Percentiles rank a stretch among this genome's conserved stretches.
Evolutionary conservation across 1,140 invertebrate genomes (phyloP).

Genomic region (Drosophila kanapiae): DNA sequence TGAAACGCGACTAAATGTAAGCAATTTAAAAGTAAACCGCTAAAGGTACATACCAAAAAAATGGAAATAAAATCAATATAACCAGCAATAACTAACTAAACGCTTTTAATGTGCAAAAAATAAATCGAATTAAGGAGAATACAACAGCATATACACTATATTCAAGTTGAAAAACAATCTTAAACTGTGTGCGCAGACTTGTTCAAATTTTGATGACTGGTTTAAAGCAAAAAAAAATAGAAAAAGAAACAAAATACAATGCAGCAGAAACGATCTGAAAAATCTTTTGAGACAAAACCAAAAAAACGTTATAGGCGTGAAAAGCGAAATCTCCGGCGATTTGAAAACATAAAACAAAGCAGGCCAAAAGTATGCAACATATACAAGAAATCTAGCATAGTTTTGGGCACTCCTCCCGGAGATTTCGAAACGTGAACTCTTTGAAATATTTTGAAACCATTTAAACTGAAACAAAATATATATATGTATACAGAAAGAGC

Average conservation of each 20-base stretch:
- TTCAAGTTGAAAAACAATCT: neutral
- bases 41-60: neutral
- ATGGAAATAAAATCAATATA: neutral
- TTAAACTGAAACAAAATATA: constrained; percentile 10
- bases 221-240: neutral
- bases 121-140: constrained; percentile 12
- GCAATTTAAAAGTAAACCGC: constrained; percentile 15
- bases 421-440: constrained; percentile 9
- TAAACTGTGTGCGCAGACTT: neutral
- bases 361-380: neutral
- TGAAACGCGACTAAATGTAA: constrained; percentile 14
- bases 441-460: constrained; percentile 19
- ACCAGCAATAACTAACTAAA: constrained; percentile 20
- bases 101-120: constrained; percentile 48
- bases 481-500: constrained; percentile 21
- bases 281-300: no score
- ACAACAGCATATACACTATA: constrained; percentile 5
- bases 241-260: neutral
- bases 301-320: no score
- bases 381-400: neutral
- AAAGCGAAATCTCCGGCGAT: neutral
- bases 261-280: neutral
- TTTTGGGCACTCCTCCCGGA: neutral
- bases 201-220: constrained; percentile 13
- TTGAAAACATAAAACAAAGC: neutral